Percentiles rank a stretch among this genome's conserved stretches.
Evolutionary conservation across 2,888 invertebrate species (phyloP).

Genomic region (Caenorhabditis parvicauda): DNA sequence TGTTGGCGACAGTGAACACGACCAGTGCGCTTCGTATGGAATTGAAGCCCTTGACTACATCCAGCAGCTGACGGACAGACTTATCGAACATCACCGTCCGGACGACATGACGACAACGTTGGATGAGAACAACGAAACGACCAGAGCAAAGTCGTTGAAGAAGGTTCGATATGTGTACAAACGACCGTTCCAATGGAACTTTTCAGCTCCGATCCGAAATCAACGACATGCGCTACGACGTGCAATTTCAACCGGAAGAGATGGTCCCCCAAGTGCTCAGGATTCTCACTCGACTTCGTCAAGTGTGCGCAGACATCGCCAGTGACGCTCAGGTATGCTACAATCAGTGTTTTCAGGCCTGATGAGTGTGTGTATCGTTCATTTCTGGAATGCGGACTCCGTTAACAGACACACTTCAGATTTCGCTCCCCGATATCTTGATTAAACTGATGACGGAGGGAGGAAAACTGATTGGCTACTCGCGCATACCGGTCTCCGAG

Average conservation of each 20-base stretch:
- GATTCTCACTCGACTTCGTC: conserved; percentile 9
- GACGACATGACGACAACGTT: not conserved
- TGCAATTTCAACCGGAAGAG: not conserved
- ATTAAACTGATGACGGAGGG: conserved; percentile 51
- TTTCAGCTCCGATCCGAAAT: not conserved
- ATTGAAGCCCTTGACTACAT: conserved; percentile 24
- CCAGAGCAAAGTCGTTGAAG: not conserved
- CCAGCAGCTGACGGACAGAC: conserved; percentile 18
- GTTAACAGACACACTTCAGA: too few relatives aligned
- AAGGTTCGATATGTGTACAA: too few relatives aligned
- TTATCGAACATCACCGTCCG: not conserved
- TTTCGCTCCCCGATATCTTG: conserved; percentile 46
- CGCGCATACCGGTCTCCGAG: conserved; percentile 43
- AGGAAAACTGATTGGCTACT: conserved; percentile 45
- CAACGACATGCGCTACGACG: not conserved
- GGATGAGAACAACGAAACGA: not conserved
- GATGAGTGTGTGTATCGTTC: too few relatives aligned
- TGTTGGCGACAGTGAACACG: conserved; percentile 17
- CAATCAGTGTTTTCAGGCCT: too few relatives aligned
- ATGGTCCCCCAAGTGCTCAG: conserved; percentile 10
- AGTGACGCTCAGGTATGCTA: conserved; percentile 14
- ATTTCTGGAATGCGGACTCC: too few relatives aligned
- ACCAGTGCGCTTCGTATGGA: conserved; percentile 22
- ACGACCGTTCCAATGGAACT: too few relatives aligned
- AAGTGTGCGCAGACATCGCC: conserved; percentile 12